phyloP scores from a whole-genome alignment of 2,888 invertebrate genomes.

The Abrostola tripartita region DNA sequence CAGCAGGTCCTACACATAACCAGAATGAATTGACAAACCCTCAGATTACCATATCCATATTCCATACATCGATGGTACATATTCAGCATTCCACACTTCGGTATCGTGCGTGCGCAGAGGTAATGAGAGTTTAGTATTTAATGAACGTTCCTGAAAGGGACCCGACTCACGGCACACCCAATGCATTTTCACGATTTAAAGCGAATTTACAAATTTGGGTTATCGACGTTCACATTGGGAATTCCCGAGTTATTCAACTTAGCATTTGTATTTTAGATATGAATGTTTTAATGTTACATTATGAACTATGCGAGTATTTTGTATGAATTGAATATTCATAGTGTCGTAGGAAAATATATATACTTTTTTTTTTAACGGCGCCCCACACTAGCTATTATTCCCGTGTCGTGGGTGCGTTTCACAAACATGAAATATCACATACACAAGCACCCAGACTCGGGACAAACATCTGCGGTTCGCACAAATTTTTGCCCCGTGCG shows the following conservation, averaged over 20 bases:
- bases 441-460: no score
- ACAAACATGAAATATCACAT: no score
- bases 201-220: conserved; percentile 40
- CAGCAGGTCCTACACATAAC: no score
- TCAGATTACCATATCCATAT: conserved; percentile 32
- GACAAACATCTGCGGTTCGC: no score
- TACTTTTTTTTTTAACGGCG: no score
- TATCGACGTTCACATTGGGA: conserved; percentile 32
- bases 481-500: no score
- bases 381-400: no score
- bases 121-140: conserved; percentile 48
- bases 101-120: conserved; percentile 44
- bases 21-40: neutral
- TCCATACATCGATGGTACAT: conserved; percentile 15
- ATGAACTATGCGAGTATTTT: no score
- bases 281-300: neutral
- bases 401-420: no score
- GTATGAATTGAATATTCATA: no score
- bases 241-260: conserved; percentile 25
- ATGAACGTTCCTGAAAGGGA: conserved; percentile 43
- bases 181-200: conserved; percentile 43
- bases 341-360: no score
- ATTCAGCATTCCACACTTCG: conserved; percentile 24
- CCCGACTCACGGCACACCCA: conserved; percentile 45
- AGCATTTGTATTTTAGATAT: neutral